phyloP scores from a whole-genome alignment of 1,140 invertebrate genomes.

The Penaeus japonicus region DNA sequence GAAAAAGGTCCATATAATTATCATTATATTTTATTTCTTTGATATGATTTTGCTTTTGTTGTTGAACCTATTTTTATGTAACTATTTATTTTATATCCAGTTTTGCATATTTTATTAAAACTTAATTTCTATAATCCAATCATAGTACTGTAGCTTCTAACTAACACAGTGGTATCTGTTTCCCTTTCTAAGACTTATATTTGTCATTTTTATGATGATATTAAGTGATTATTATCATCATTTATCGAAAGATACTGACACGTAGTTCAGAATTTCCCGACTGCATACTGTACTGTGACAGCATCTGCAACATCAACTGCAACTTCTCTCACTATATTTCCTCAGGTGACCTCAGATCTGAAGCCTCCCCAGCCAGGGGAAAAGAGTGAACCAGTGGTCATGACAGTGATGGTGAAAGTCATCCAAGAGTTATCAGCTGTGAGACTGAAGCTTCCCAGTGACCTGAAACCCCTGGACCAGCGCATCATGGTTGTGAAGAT shows the following conservation, averaged over 20 bases:
- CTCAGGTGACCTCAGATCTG: conserved; percentile 55
- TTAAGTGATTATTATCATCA: too few species aligned
- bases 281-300: neutral
- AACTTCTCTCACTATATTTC: neutral
- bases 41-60: neutral
- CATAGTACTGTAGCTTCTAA: neutral
- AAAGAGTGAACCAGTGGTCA: conserved; percentile 87
- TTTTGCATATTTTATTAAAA: neutral
- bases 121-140: neutral
- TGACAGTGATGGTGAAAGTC: conserved; percentile 83
- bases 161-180: neutral
- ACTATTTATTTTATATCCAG: neutral
- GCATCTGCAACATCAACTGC: too few species aligned
- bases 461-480: conserved; percentile 84
- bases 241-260: too few species aligned
- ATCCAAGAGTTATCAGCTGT: conserved; percentile 90
- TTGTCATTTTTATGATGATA: too few species aligned
- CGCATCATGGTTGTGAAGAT: conserved; percentile 85
- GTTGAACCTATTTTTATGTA: neutral
- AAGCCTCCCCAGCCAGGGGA: conserved; percentile 65
- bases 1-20: conserved; percentile 66
- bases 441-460: conserved; percentile 83
- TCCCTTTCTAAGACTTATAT: neutral
- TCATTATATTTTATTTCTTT: conserved; percentile 66
- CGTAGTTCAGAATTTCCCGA: neutral